phyloP scores from a whole-genome alignment of 2,888 invertebrate species.

The Cryptocephalus moraei region DNA sequence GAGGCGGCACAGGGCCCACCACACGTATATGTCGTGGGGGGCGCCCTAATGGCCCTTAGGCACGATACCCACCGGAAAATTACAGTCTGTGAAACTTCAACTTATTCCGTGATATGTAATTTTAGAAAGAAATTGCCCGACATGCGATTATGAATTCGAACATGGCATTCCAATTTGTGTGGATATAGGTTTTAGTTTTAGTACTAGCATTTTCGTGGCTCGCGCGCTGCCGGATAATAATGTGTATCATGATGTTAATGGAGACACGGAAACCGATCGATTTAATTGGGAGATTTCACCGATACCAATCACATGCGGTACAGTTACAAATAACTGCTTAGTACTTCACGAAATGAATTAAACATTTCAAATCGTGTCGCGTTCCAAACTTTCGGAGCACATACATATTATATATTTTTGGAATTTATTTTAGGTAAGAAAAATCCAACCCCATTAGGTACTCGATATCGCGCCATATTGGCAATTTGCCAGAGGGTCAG shows the following conservation, averaged over 20 bases:
- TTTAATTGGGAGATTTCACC: too few relatives aligned
- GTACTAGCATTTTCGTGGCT: neutral
- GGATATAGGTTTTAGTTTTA: neutral
- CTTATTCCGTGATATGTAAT: conserved; percentile 28
- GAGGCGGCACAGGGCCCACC: conserved; percentile 20
- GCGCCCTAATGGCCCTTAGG: conserved; percentile 27
- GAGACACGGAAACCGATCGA: too few relatives aligned
- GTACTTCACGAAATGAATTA: too few relatives aligned
- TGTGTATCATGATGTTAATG: neutral
- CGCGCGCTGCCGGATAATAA: neutral
- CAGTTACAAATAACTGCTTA: too few relatives aligned
- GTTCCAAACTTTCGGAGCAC: too few relatives aligned
- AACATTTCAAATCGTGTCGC: too few relatives aligned
- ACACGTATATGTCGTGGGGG: conserved; percentile 7
- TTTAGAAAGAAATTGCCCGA: conserved; percentile 20
- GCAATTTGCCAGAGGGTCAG: too few relatives aligned
- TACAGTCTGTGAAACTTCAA: conserved; percentile 32
- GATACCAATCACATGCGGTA: too few relatives aligned
- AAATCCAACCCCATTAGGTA: too few relatives aligned
- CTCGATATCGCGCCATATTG: too few relatives aligned
- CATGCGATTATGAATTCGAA: conserved; percentile 13
- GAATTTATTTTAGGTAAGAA: too few relatives aligned
- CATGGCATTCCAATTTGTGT: neutral
- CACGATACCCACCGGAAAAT: conserved; percentile 34
- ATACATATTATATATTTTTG: too few relatives aligned